phyloP scores from a whole-genome alignment of 2,113 vertebrate genomes.

The Jaculus jaculus region DNA sequence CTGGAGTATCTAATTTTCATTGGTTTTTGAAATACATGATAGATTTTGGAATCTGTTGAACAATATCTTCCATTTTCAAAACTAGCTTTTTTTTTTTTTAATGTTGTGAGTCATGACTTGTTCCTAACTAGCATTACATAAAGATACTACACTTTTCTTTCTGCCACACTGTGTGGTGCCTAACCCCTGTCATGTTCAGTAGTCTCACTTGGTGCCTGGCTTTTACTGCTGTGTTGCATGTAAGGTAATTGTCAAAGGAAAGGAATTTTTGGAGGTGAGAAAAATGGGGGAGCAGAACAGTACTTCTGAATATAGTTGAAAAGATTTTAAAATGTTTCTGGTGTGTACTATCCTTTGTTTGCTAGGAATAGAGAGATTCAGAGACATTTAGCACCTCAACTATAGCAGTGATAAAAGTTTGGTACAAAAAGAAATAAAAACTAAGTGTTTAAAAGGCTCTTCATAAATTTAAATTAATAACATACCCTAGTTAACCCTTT shows the following conservation, averaged over 20 bases:
- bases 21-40: not conserved
- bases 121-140: not conserved
- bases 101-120: not conserved
- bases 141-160: not conserved
- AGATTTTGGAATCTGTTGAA: not conserved
- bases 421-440: not conserved
- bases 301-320: not conserved
- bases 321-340: not conserved
- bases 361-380: not conserved
- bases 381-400: not conserved
- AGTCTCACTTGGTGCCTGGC: too few relatives aligned
- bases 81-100: not conserved
- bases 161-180: not conserved
- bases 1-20: not conserved
- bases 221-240: not conserved
- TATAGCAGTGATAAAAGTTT: not conserved
- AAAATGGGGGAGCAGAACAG: too few relatives aligned
- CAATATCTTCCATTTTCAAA: not conserved
- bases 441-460: not conserved
- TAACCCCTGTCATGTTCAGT: not conserved
- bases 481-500: not conserved
- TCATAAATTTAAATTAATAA: not conserved
- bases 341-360: not conserved
- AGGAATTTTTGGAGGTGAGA: not conserved
- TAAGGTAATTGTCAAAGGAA: not conserved